phyloP scores from a whole-genome alignment of 1,140 invertebrate species.

The Hylyphantes graminicola region DNA sequence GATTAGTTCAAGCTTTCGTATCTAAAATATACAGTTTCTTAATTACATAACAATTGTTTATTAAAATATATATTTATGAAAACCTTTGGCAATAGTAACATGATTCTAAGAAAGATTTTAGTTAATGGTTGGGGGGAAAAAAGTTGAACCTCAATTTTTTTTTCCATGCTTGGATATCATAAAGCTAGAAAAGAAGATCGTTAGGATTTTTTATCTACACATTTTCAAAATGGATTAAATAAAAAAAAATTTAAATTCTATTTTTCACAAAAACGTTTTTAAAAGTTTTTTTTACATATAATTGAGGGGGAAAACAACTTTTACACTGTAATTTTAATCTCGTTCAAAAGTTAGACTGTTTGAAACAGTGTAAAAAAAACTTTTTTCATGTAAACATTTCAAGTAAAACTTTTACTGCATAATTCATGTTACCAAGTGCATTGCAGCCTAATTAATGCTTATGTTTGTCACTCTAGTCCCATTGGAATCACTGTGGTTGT shows the following conservation, averaged over 20 bases:
- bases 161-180: background rate
- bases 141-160: background rate
- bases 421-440: background rate
- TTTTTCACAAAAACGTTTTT: background rate
- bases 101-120: too few species aligned
- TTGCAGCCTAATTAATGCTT: background rate
- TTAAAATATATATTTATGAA: background rate
- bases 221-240: background rate
- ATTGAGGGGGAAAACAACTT: background rate
- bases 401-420: too few species aligned
- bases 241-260: background rate
- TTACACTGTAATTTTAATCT: background rate
- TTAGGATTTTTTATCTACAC: background rate
- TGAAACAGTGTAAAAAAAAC: too few species aligned
- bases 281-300: background rate
- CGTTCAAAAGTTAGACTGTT: background rate
- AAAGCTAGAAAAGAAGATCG: too few species aligned
- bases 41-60: background rate
- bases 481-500: background rate
- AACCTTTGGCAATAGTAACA: background rate
- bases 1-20: too few species aligned
- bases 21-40: background rate
- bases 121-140: background rate
- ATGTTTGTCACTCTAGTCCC: too few species aligned
- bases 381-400: too few species aligned